These are phyloP conservation scores for Nematostella vectensis DNA, from an alignment of 92 coral and sea anemone genomes.

Conservation along the genomic window DNA sequence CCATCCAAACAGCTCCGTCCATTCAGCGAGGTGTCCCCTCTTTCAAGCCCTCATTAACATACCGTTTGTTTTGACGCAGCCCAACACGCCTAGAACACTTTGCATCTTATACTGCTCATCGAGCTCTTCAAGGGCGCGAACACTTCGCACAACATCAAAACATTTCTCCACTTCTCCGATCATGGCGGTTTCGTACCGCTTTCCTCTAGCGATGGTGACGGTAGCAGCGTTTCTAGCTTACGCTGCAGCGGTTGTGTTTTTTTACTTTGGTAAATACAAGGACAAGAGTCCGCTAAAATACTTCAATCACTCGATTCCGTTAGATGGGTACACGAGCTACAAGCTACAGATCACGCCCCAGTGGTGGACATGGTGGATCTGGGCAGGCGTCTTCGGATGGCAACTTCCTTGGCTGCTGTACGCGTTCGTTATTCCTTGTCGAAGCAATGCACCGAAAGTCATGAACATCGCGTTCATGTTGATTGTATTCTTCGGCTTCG, in stretches of 20 bases:
- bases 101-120: background rate
- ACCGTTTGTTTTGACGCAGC: conserved; percentile 1
- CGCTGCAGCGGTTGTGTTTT: conserved; percentile 63
- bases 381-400: conserved; percentile 85
- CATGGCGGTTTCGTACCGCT: conserved; percentile 44
- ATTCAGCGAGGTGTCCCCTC: background rate
- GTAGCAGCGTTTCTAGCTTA: conserved; percentile 51
- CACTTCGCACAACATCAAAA: background rate
- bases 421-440: conserved; percentile 59
- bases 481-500: conserved; percentile 56
- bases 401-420: conserved; percentile 68
- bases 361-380: conserved; percentile 79
- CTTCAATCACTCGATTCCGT: conserved; percentile 54
- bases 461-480: conserved; percentile 66
- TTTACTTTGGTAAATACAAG: conserved; percentile 68
- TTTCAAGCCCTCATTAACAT: conserved; percentile 1
- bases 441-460: conserved; percentile 55
- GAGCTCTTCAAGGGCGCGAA: background rate
- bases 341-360: conserved; percentile 61
- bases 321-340: conserved; percentile 40
- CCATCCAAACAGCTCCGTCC: background rate
- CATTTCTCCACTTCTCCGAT: background rate
- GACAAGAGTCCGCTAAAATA: conserved; percentile 47
- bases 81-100: conserved; percentile 5
- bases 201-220: conserved; percentile 48